phyloP scores from a whole-genome alignment of 92 coral and sea anemone genomes.

The Heliopora coerulea region DNA sequence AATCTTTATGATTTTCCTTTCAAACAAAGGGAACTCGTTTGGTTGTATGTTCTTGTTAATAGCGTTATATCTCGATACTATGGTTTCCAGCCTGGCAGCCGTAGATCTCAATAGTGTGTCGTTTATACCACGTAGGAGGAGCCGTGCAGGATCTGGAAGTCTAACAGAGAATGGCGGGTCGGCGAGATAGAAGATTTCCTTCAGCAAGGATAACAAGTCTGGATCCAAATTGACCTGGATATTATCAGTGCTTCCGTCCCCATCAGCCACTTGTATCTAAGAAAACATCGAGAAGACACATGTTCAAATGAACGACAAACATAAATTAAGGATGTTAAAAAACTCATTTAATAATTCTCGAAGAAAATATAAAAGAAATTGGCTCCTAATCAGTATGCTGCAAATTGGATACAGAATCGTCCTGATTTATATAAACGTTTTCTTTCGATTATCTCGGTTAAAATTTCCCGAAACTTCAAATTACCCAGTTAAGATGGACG shows the following conservation, averaged over 20 bases:
- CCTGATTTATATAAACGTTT: no score
- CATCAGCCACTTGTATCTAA: conserved; percentile 74
- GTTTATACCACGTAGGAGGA: conserved; percentile 76
- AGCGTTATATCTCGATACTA: conserved; percentile 85
- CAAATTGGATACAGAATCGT: no score
- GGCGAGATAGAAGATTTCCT: conserved; percentile 90
- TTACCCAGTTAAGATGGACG: no score
- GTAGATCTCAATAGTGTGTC: conserved; percentile 83
- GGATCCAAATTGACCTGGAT: conserved; percentile 94
- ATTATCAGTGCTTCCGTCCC: conserved; percentile 51
- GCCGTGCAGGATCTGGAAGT: conserved; percentile 84
- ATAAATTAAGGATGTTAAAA: conserved; percentile 91
- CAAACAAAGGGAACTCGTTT: conserved; percentile 82
- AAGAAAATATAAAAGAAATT: no score
- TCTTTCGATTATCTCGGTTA: no score
- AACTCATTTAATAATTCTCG: no score
- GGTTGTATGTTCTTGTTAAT: conserved; percentile 79
- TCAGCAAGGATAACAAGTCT: conserved; percentile 70
- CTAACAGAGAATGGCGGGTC: conserved; percentile 84
- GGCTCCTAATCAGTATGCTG: no score
- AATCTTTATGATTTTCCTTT: conserved; percentile 85
- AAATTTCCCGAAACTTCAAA: no score
- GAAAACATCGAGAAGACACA: conserved; percentile 4
- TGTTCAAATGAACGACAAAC: conserved; percentile 14
- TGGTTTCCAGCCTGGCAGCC: conserved; percentile 91